Conservation (phyloP, 2,797 vertebrate genomes). For the Hapalemur alaotrensis region DNA sequence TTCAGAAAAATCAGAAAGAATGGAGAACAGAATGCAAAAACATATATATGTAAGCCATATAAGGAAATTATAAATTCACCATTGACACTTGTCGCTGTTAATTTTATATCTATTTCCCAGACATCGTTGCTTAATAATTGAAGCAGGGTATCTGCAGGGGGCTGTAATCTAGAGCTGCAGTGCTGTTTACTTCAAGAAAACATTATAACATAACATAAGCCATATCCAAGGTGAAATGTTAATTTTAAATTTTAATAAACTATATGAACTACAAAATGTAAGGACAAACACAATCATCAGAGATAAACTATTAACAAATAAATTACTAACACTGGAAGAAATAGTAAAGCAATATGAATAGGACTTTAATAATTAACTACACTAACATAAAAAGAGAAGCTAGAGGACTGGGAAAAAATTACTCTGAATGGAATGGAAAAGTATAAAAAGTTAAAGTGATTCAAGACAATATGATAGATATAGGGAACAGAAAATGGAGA, state of each 20-base stretch:
- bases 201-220: not conserved
- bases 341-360: not conserved
- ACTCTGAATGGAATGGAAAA: not conserved
- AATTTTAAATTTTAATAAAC: not conserved
- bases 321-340: not conserved
- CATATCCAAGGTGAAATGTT: not conserved
- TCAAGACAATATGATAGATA: not conserved
- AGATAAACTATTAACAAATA: not conserved
- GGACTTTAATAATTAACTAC: not conserved
- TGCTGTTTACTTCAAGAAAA: not conserved
- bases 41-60: not conserved
- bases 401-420: not conserved
- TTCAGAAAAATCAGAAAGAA: not conserved
- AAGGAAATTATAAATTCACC: not conserved
- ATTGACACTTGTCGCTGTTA: not conserved
- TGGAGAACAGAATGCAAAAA: not conserved
- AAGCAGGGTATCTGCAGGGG: not conserved
- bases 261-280: not conserved
- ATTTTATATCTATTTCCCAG: not conserved
- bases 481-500: not conserved
- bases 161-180: not conserved
- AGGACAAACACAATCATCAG: not conserved
- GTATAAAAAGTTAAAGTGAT: not conserved
- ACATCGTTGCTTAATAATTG: not conserved
- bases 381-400: not conserved